Conservation (phyloP, 35 echinoderm and acorn worm genomes). For the Holothuria glaberrima region DNA sequence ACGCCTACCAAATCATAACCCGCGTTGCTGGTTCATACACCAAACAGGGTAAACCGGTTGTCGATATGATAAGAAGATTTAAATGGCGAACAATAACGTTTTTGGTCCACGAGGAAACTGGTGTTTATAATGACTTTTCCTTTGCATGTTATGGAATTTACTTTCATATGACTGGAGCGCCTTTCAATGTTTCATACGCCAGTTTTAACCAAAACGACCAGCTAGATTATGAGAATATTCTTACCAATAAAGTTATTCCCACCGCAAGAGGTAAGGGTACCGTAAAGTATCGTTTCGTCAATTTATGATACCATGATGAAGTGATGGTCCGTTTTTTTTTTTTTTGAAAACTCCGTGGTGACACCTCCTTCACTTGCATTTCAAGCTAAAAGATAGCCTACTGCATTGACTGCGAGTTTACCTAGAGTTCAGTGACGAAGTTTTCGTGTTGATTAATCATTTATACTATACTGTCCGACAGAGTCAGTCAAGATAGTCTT, state of each 20-base stretch:
- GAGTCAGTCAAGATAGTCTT: too few species aligned
- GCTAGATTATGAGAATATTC: neutral
- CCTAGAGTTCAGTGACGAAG: too few species aligned
- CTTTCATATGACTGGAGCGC: neutral
- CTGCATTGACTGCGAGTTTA: too few species aligned
- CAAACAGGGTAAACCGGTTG: slow-evolving; percentile 53
- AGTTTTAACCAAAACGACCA: slow-evolving; percentile 34
- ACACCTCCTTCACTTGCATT: too few species aligned
- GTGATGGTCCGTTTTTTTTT: too few species aligned
- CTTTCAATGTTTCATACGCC: neutral
- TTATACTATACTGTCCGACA: too few species aligned
- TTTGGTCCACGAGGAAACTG: slow-evolving; percentile 53
- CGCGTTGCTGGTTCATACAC: slow-evolving; percentile 25
- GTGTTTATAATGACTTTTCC: slow-evolving; percentile 14
- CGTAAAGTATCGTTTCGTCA: too few species aligned
- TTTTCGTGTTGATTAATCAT: too few species aligned
- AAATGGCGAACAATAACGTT: slow-evolving; percentile 51
- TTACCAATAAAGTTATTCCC: slow-evolving; percentile 21
- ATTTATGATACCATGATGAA: too few species aligned
- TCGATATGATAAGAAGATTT: slow-evolving; percentile 9
- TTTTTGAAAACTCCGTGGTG: too few species aligned
- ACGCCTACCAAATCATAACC: slow-evolving; percentile 43
- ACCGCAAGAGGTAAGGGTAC: slow-evolving; percentile 56
- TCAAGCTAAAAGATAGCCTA: too few species aligned
- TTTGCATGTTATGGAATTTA: slow-evolving; percentile 18